These are phyloP conservation scores for Neuroterus valhalla DNA, from an alignment of 1,140 invertebrate species.

Conservation along the genomic window DNA sequence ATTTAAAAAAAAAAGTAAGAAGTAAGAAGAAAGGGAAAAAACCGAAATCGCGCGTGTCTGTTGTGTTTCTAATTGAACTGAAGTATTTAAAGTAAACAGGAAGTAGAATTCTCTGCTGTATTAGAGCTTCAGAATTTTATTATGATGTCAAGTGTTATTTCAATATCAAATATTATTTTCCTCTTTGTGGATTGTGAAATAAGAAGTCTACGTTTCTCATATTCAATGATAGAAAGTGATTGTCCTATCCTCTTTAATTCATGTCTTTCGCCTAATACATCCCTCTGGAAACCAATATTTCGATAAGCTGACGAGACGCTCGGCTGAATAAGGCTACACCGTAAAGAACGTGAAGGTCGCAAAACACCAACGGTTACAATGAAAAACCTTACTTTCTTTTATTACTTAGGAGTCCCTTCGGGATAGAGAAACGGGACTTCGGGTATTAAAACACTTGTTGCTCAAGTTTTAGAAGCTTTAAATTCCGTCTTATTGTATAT, in stretches of 20 bases:
- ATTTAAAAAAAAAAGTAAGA: too few species aligned
- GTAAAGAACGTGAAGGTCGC: constrained; percentile 3
- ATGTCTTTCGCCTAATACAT: background rate
- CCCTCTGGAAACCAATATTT: background rate
- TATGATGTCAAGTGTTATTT: too few species aligned
- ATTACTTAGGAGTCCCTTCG: background rate
- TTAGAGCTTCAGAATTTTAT: too few species aligned
- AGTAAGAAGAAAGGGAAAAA: too few species aligned
- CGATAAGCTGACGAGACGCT: background rate
- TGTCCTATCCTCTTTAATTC: background rate
- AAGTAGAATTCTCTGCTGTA: too few species aligned
- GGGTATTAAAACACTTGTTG: background rate
- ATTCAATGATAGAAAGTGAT: background rate
- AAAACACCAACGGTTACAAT: constrained; percentile 1
- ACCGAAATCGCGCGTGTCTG: too few species aligned
- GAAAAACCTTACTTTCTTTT: constrained; percentile 2
- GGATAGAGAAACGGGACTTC: background rate
- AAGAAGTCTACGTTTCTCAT: background rate
- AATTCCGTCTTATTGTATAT: too few species aligned
- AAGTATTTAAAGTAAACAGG: too few species aligned
- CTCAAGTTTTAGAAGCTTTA: too few species aligned
- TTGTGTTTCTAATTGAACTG: too few species aligned
- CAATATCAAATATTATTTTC: too few species aligned
- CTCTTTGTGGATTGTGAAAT: background rate
- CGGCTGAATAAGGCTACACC: background rate